Base-by-base conservation (phyloP, 2,797 vertebrate genomes). In the Neomorphus geoffroyi region DNA sequence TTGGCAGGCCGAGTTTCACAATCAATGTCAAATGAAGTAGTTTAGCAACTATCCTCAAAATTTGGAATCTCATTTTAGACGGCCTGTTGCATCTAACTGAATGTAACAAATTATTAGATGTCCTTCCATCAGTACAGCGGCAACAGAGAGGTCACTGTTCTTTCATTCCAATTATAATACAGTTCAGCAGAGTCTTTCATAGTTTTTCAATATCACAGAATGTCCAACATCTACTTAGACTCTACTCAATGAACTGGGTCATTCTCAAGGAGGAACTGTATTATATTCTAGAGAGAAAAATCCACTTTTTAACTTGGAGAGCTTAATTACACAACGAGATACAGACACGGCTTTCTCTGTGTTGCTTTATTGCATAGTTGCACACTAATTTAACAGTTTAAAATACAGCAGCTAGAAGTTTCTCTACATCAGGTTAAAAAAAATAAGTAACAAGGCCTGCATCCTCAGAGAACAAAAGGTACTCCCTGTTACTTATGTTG, bases 111-210 rank as follows among this genome's bases (percentile, higher is more conserved):
- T 74, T 53, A 71, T 66, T 33, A 77, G 72, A 70, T 41, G 10
- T 7, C 71, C 83, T 66, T 30, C 48, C 35, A 35, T 10, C 50
- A 72, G 61, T 24, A 28, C 60, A 27, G 88, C 26, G 1, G 43
- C 87, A 60, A 94, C 93, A 96, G 30, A 94, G 94, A 23, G 78
- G 37, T 75, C 79, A 75, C 95, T 97, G 96, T 97, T 80, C 93
- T 70, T 41, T 75, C 91, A 33, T 50, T 74, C 74, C 91, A 78
- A 75, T n/a, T 51, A 24, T 6, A 27, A 69, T 62, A 37, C 74
- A 73, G 71, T 65, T 90, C 91, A 91, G 91, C 81, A 57, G 67
- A 84, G 84, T 65, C 91, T 89, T 94, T 93, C 92, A 93, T 43
- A 33, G 86, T 67, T 27, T 80, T 72, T 74, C 50, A 92, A 46